A percentile compares a stretch with the other conserved stretches of the same genome.
These are phyloP conservation scores for Paedocypris micromegethes DNA, from an alignment of 2,797 vertebrate genomes.

Conservation along the genomic window DNA sequence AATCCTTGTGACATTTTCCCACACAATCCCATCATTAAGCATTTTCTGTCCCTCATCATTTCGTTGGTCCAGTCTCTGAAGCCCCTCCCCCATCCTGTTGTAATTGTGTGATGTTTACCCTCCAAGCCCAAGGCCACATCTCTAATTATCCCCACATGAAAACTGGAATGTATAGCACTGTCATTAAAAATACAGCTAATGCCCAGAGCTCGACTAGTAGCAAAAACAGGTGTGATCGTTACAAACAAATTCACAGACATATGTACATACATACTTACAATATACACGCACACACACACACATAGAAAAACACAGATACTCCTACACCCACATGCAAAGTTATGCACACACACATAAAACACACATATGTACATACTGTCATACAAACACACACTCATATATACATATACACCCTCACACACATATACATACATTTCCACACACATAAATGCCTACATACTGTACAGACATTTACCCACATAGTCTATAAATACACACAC, in stretches of 20 bases:
- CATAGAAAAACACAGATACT: too few species aligned
- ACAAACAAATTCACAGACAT: conserved; percentile 24
- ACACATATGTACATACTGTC: too few species aligned
- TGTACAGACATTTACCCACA: too few species aligned
- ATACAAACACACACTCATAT: too few species aligned
- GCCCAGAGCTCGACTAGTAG: conserved; percentile 41
- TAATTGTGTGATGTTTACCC: conserved; percentile 57
- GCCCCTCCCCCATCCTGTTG: conserved; percentile 48
- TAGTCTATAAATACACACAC: too few species aligned
- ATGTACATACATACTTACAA: conserved; percentile 16
- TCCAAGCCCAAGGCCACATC: conserved; percentile 52
- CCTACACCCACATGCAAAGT: too few species aligned
- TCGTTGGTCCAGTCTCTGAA: conserved; percentile 25
- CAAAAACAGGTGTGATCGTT: conserved; percentile 59
- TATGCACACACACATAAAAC: too few species aligned
- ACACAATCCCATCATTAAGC: conserved; percentile 41
- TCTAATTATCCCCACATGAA: conserved; percentile 61
- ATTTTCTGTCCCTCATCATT: conserved; percentile 23
- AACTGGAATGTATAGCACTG: conserved; percentile 57
- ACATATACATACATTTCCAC: too few species aligned
- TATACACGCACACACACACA: too few species aligned
- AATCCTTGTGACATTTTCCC: conserved; percentile 38
- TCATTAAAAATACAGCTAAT: conserved; percentile 59
- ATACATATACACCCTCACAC: too few species aligned
- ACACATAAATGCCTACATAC: too few species aligned